A percentile compares a stretch with the other conserved stretches of the same genome.
Evolutionary conservation across 2,797 vertebrate species (phyloP).

Genomic region (Micromesistius poutassou): DNA sequence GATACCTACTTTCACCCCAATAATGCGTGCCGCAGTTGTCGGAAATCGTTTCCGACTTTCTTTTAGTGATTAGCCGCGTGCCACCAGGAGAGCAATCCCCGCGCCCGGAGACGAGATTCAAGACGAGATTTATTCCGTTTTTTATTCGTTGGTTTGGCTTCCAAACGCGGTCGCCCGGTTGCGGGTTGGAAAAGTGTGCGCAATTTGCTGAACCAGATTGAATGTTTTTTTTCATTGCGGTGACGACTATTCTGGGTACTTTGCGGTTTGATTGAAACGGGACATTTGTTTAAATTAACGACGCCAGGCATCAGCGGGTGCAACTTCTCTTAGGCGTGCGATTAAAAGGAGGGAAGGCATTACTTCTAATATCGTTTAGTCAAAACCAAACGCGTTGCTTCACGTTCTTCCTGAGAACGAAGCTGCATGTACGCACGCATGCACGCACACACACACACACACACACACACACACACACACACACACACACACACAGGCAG

Average conservation of each 20-base stretch:
- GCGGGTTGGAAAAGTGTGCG: slow-evolving; percentile 34
- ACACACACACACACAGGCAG: slow-evolving; percentile 43
- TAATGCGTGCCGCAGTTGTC: slow-evolving; percentile 38
- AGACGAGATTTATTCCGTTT: neutral
- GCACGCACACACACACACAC: slow-evolving; percentile 36
- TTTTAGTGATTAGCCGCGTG: slow-evolving; percentile 61
- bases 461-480: slow-evolving; percentile 33
- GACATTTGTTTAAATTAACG: slow-evolving; percentile 49
- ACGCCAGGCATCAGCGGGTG: slow-evolving; percentile 13
- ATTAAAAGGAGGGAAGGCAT: neutral
- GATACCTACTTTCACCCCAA: slow-evolving; percentile 45
- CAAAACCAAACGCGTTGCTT: neutral
- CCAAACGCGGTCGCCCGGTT: slow-evolving; percentile 33
- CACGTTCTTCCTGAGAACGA: slow-evolving; percentile 18
- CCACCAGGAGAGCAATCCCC: slow-evolving; percentile 57
- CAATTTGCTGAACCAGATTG: slow-evolving; percentile 41
- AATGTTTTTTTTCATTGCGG: neutral
- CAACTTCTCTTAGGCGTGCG: neutral
- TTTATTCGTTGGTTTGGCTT: neutral
- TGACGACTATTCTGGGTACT: slow-evolving; percentile 31
- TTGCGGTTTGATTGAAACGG: slow-evolving; percentile 48
- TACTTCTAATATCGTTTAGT: neutral
- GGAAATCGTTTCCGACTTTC: slow-evolving; percentile 48
- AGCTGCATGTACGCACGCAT: slow-evolving; percentile 32
- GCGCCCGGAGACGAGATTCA: slow-evolving; percentile 27